Evolutionary conservation across 2,113 vertebrate genomes (phyloP).

Genomic region (Heterochromis multidens): DNA sequence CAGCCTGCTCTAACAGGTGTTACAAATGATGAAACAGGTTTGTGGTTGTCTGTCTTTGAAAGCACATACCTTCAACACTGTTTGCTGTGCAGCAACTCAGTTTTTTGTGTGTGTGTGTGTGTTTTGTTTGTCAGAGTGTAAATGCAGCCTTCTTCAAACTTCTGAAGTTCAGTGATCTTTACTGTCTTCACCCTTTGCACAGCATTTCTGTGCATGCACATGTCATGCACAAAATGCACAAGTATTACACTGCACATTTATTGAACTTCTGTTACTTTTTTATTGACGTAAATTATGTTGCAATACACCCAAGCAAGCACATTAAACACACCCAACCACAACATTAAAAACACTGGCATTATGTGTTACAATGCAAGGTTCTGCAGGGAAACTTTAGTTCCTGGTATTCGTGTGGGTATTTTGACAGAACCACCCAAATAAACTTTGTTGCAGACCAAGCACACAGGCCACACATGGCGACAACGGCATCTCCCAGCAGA

Average conservation of each 20-base stretch:
- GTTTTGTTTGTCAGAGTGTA: neutral
- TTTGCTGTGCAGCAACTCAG: neutral
- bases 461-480: neutral
- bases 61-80: neutral
- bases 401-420: neutral
- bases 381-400: neutral
- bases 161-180: neutral
- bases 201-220: neutral
- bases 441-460: neutral
- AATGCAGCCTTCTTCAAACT: neutral
- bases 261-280: neutral
- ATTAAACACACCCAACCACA: no score
- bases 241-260: neutral
- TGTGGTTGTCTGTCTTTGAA: neutral
- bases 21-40: neutral
- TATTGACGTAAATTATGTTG: neutral
- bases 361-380: neutral
- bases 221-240: neutral
- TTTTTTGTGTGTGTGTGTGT: no score
- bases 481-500: neutral
- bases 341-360: neutral
- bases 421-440: neutral
- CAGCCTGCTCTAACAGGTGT: neutral
- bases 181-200: neutral
- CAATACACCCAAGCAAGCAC: neutral